phyloP scores from a whole-genome alignment of 2,113 vertebrate genomes.

The Acrocephalus arundinaceus region DNA sequence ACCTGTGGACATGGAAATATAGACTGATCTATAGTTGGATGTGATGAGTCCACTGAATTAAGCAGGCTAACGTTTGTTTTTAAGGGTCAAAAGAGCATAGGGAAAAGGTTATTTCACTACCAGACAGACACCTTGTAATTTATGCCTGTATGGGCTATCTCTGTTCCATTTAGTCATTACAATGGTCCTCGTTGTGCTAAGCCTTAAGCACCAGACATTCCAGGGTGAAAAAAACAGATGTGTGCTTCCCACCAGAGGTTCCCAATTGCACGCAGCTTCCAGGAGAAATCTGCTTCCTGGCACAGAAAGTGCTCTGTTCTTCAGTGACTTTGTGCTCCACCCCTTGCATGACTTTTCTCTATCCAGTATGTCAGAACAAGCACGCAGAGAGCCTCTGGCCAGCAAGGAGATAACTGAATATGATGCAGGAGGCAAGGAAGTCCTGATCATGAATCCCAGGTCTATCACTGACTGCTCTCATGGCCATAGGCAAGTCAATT shows the following conservation, averaged over 20 bases:
- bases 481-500: not conserved
- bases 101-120: constrained; percentile 17
- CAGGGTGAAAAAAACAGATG: constrained; percentile 56
- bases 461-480: constrained; percentile 28
- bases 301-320: constrained; percentile 42
- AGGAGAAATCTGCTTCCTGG: constrained; percentile 63
- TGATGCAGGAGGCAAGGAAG: constrained; percentile 37
- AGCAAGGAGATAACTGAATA: not conserved
- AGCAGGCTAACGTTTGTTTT: constrained; percentile 16
- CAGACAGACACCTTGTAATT: constrained; percentile 65
- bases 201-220: constrained; percentile 70
- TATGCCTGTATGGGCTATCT: constrained; percentile 52
- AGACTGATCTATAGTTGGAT: constrained; percentile 37
- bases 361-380: constrained; percentile 7
- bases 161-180: constrained; percentile 60
- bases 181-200: constrained; percentile 63
- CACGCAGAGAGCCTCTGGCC: constrained; percentile 39
- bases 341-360: constrained; percentile 62
- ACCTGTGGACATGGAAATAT: constrained; percentile 95
- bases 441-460: constrained; percentile 19
- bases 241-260: constrained; percentile 54
- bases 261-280: constrained; percentile 38
- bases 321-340: constrained; percentile 59
- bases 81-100: constrained; percentile 25
- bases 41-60: constrained; percentile 27